Evolutionary conservation across 2,797 vertebrate species (phyloP), one percentile per base, ranked within the genome.

Genomic region (Scarus forsteni): DNA sequence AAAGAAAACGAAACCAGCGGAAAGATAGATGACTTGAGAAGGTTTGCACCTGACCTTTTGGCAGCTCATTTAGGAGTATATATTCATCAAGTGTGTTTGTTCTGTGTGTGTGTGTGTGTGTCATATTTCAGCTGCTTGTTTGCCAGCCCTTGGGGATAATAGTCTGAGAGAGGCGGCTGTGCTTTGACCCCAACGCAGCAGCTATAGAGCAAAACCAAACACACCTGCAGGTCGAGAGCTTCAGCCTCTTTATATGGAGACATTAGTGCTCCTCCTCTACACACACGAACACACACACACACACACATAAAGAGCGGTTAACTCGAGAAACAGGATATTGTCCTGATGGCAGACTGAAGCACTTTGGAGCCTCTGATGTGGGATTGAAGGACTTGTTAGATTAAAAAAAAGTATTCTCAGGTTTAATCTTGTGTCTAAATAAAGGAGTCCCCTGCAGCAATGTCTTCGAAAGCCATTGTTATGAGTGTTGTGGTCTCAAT

Each of bases 161-260:
- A 60, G 78, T 66, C 60, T n/a, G 39, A 76, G 60, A 77, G 68
- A 75, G 72, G 71, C 70, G 68, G 73, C 70, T 69, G 79, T 68
- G 84, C 82, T 83, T 89, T 91, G 91, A 93, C 89, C 90, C 83
- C 65, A 7, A 35, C 58, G 7, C 14, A 1, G 19, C 58, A 51
- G 50, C 77, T 64, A 66, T 79, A 79, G 76, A 79, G 69, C 69
- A 85, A 90, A 92, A 83, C 80, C 82, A 94, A 93, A 93, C 85
- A 92, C 91, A 93, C 92, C 92, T 94, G 90, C 77, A 43, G 34
- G 42, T 46, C 14, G 12, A 76, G 72, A 56, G 53, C 50, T 61
- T 75, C 50, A 1, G 13, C 8, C 45, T 75, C 63, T 73, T 79
- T 61, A 79, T 67, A 75, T 1, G 49, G 43, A 54, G 66, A 84